A percentile compares a stretch with the other conserved stretches of the same genome.
phyloP scores from a whole-genome alignment of 2,888 invertebrate species.

The Zele albiditarsus region DNA sequence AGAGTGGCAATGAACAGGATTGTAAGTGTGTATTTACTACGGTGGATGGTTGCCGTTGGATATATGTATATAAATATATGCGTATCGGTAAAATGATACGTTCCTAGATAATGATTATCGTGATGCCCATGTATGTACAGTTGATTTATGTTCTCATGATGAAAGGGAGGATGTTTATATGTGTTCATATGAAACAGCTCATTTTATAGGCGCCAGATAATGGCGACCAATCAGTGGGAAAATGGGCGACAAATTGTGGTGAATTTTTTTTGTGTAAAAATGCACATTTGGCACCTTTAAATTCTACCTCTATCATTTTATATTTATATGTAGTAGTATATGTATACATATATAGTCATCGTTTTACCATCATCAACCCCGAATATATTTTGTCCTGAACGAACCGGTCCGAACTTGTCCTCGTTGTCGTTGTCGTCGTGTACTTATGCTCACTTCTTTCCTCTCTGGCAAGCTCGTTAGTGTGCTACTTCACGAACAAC shows the following conservation, averaged over 20 bases:
- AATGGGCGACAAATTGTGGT: conserved; percentile 13
- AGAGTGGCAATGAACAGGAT: conserved; percentile 2
- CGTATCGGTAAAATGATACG: conserved; percentile 24
- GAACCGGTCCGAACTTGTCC: background rate
- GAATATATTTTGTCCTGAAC: conserved; percentile 8
- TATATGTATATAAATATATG: conserved; percentile 6
- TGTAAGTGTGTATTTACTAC: background rate
- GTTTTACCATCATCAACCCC: background rate
- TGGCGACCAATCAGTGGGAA: conserved; percentile 16
- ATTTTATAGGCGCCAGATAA: conserved; percentile 27
- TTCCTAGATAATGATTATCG: conserved; percentile 26
- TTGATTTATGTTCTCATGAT: conserved; percentile 22
- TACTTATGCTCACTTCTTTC: conserved; percentile 15
- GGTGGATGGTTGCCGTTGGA: conserved; percentile 5
- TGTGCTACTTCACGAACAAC: conserved; percentile 32
- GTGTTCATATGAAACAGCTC: background rate
- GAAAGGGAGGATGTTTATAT: conserved; percentile 13
- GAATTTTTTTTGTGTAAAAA: conserved; percentile 10
- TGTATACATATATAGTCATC: conserved; percentile 5
- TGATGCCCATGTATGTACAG: background rate
- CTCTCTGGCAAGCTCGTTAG: conserved; percentile 29
- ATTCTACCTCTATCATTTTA: background rate
- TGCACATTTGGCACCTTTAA: background rate
- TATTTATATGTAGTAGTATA: background rate
- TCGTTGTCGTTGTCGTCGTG: background rate